Evolutionary conservation across 2,797 vertebrate species (phyloP).

Genomic region (Tauraco hartlaubi): DNA sequence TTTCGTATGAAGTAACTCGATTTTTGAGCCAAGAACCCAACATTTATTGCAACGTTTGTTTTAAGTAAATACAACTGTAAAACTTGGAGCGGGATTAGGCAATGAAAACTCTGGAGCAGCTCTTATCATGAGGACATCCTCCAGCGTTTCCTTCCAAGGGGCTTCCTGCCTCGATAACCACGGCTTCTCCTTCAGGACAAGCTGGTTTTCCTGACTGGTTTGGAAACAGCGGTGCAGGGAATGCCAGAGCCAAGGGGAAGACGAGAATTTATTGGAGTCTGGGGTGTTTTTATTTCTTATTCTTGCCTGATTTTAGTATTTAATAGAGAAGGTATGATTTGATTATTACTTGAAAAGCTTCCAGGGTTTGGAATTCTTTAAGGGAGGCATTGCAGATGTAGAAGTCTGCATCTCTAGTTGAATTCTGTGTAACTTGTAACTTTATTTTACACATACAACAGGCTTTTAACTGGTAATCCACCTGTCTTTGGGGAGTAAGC

Average conservation of each 20-base stretch:
- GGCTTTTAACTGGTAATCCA: background rate
- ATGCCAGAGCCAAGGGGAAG: background rate
- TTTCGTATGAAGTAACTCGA: accelerated
- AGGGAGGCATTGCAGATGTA: background rate
- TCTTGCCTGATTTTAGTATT: background rate
- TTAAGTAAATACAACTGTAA: background rate
- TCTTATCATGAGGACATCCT: constrained; percentile 58
- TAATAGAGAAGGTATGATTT: background rate
- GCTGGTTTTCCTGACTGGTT: background rate
- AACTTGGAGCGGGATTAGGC: background rate
- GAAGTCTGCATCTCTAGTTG: background rate
- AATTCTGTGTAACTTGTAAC: background rate
- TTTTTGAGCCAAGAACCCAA: background rate
- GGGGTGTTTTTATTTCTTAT: background rate
- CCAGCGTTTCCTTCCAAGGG: constrained; percentile 39
- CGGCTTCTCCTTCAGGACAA: background rate
- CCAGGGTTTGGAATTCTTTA: background rate
- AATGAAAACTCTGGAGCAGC: constrained; percentile 7
- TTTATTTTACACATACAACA: accelerated
- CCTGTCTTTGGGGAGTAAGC: background rate
- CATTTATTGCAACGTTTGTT: background rate
- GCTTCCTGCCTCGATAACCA: constrained; percentile 38
- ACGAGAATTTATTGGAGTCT: background rate
- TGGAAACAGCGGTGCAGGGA: background rate
- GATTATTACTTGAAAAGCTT: background rate